Base-by-base conservation (phyloP, 2,888 invertebrate species). In the Aleiodes leptofemur region DNA sequence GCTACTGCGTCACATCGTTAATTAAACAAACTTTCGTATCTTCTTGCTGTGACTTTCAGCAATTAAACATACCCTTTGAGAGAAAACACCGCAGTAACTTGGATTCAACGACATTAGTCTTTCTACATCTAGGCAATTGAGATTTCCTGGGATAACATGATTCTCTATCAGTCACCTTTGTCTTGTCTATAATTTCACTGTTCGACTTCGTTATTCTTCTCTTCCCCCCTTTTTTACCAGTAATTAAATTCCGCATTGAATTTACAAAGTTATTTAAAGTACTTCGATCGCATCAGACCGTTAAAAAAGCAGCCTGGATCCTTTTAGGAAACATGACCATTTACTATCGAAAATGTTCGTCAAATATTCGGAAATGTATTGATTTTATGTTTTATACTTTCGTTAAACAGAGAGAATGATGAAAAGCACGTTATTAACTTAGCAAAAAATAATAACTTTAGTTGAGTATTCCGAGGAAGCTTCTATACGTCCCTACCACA, bases 21-120 rank as follows among this genome's bases (percentile, higher is more conserved):
- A 87, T 87, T 86, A 86, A 86, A 86, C 83, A 82, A 86, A 86
- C 84, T 85, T 85, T 83, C 79, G 80, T 82, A 83, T 83, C 82
- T 79, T 73, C 72, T 76, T 69, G 78, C 82, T 80, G 73, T 77
- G 80, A 81, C 82, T 78, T 76, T 77, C 74, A 78, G 83, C 82
- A 83, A 86, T 85, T 83, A 84, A 86, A 84, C 80, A 80, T 79
- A 78, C 78, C 83, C 84, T 86, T 83, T 83, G 82, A 81, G 83
- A 81, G 79, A 78, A 74, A 83, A 85, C 81, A 82, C 83, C 79
- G 78, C 78, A 78, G 77, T 83, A 82, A 80, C 82, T 84, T 81
- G 78, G 78, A 79, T 82, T 80, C 81, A 83, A 84, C 82, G 82
- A 82, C 80, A 76, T 76, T 79, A 79, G 79, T 77, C 76, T 77